phyloP scores from a whole-genome alignment of 2,888 invertebrate genomes.

The Tachystola acroxantha region DNA sequence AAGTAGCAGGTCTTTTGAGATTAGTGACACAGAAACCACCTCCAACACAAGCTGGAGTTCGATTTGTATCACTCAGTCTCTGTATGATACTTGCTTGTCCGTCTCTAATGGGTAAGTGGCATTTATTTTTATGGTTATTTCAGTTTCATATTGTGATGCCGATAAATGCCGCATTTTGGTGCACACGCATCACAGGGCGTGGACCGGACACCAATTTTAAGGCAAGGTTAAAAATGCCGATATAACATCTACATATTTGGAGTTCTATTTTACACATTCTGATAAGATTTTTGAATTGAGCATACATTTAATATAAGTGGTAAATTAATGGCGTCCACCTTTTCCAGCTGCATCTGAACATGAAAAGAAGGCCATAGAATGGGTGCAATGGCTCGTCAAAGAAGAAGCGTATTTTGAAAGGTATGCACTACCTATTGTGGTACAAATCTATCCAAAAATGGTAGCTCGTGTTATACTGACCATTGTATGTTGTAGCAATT shows the following conservation, averaged over 20 bases:
- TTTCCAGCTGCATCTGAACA: conserved; percentile 81
- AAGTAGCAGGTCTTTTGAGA: conserved; percentile 89
- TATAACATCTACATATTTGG: too few relatives aligned
- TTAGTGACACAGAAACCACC: conserved; percentile 93
- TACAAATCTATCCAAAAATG: neutral
- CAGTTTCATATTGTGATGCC: neutral
- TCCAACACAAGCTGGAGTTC: conserved; percentile 93
- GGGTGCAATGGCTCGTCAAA: conserved; percentile 95
- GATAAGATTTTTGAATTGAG: too few relatives aligned
- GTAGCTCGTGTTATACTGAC: neutral
- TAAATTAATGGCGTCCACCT: conserved; percentile 1
- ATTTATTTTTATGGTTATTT: neutral
- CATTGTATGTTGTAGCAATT: conserved; percentile 77
- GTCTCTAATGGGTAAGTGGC: conserved; percentile 82
- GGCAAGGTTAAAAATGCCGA: too few relatives aligned
- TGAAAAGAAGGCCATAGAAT: conserved; percentile 92
- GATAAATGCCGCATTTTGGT: too few relatives aligned
- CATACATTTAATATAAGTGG: neutral
- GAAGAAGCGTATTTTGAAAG: conserved; percentile 94
- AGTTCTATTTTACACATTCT: too few relatives aligned
- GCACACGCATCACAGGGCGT: too few relatives aligned
- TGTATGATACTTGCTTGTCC: conserved; percentile 97
- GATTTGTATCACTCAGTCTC: conserved; percentile 94
- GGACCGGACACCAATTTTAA: too few relatives aligned
- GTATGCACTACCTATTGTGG: conserved; percentile 33